Percentiles rank a stretch among this genome's conserved stretches.
These are phyloP conservation scores for Adela reaumurella DNA, from an alignment of 2,888 invertebrate species.

Conservation along the genomic window DNA sequence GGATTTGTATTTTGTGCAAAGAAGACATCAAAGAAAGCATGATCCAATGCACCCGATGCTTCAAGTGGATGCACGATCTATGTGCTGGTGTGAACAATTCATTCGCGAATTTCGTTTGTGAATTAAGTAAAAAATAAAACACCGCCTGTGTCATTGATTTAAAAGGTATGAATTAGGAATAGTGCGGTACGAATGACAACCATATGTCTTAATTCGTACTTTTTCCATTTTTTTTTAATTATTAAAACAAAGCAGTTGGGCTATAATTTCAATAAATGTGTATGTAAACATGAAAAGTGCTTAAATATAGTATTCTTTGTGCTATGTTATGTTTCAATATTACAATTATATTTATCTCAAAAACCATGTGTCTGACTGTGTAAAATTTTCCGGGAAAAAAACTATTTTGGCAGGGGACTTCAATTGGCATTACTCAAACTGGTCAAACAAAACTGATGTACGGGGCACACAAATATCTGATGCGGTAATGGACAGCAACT, in stretches of 20 bases:
- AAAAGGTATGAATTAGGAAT: neutral
- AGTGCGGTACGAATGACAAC: neutral
- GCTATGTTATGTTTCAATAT: conserved; percentile 1
- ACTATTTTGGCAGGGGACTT: no score
- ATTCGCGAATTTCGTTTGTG: neutral
- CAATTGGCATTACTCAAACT: no score
- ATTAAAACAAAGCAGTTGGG: neutral
- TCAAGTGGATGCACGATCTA: conserved; percentile 1
- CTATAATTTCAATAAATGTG: neutral
- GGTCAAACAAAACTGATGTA: no score
- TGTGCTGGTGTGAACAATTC: neutral
- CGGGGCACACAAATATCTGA: no score
- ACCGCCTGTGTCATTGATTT: neutral
- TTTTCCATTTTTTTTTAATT: neutral
- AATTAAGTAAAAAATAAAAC: neutral
- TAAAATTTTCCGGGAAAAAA: neutral
- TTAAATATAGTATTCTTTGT: neutral
- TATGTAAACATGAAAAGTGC: neutral
- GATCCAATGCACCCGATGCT: conserved; percentile 1
- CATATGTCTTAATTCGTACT: conserved; percentile 1
- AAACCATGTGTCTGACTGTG: neutral
- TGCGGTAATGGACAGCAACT: no score
- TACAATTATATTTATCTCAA: neutral
- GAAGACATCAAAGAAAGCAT: no score
- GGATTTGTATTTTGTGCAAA: no score